Evolutionary conservation across 30 jellyfish, hydroid and myxozoan species (phyloP).

Genomic region (Cassiopea andromeda): DNA sequence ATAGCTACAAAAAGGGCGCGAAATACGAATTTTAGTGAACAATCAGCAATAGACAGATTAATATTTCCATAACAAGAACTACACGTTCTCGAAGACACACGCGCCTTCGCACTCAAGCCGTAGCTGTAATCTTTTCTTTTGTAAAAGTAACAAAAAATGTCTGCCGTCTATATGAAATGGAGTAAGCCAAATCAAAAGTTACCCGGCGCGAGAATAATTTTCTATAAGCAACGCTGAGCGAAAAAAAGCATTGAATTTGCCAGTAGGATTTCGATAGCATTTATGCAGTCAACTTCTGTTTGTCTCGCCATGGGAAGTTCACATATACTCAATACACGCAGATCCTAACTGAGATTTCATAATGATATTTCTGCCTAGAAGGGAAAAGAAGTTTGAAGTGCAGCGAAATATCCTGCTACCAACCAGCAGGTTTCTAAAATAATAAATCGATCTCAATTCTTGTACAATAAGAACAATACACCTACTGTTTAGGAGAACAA

Average conservation of each 20-base stretch:
- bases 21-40: neutral
- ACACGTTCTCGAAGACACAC: neutral
- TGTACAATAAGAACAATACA: conserved; percentile 66
- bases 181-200: too few species aligned
- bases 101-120: neutral
- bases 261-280: too few species aligned
- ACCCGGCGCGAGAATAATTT: too few species aligned
- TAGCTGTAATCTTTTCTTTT: neutral
- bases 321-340: too few species aligned
- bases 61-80: neutral
- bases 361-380: neutral
- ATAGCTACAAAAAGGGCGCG: conserved; percentile 2
- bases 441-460: conserved; percentile 33
- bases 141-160: neutral
- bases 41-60: neutral
- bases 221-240: too few species aligned
- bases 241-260: too few species aligned
- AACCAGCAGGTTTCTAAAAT: conserved; percentile 66
- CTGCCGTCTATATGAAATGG: too few species aligned
- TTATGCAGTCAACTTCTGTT: too few species aligned
- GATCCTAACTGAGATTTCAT: conserved; percentile 1
- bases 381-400: neutral
- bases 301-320: too few species aligned
- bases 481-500: conserved; percentile 68
- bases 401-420: conserved; percentile 3